Evolutionary conservation across 1,140 invertebrate genomes (phyloP), one percentile per base, ranked within the genome.

Genomic region (Ceratoteleas bidentatus): DNA sequence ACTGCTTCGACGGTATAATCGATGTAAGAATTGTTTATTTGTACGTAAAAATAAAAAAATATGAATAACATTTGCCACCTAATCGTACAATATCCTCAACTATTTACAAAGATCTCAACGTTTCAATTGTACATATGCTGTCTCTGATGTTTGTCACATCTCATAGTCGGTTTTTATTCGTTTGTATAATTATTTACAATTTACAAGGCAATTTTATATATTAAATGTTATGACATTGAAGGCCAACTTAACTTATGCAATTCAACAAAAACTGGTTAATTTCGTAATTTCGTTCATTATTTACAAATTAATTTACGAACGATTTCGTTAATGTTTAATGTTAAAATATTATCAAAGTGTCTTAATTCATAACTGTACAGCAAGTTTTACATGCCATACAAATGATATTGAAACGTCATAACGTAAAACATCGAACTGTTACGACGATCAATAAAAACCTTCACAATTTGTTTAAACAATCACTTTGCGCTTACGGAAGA

Each of bases 181-280:
- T 52, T 40, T 53, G 3, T 62, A 50, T 49, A 62, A 64, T 64
- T 53, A 64, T 64, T 52, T 64, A 64, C 61, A 64, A 53, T 15
- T 52, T 64, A 40, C 36, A 40, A 24, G 6, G 14, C 34, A 53
- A 52, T 53, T 14, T 64, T 64, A 53, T n/a, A 47, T 34, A 16
- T 34, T 34, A 49, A 43, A 58, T 58, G 38, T 16, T 58, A 32
- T 43, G 24, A 58, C 16, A 58, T 45, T 58, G n/a, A n/a, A 43
- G 0, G 40, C 6, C 8, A 9, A n/a, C 40, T 43, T 43, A 43
- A 43, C 40, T 43, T 10, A 43, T n/a, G 8, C 8, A 43, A 43
- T 10, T 43, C 40, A 24, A 24, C 24, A 24, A 24, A 24, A 24
- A 24, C 24, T 24, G 24, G 24, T 24, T 24, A 24, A 24, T 24